Evolutionary conservation across 2,113 vertebrate species (phyloP).

Genomic region (Pedionomus torquatus): DNA sequence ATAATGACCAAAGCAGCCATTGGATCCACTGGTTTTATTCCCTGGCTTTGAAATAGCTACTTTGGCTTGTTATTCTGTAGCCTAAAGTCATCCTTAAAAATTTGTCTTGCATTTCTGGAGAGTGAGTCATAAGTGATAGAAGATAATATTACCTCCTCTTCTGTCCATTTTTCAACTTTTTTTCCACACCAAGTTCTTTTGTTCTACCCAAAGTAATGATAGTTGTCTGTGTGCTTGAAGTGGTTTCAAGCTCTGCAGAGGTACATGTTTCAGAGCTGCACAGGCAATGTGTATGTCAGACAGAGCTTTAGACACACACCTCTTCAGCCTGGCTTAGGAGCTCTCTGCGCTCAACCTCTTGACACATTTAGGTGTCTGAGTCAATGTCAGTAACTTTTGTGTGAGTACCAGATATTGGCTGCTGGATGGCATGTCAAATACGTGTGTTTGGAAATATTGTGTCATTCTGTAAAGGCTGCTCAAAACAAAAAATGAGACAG

Average conservation of each 20-base stretch:
- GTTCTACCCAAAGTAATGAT: not conserved
- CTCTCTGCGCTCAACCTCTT: not conserved
- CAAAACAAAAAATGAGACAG: not conserved
- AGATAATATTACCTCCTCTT: not conserved
- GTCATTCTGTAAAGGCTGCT: not conserved
- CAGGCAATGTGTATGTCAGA: not conserved
- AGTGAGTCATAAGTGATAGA: not conserved
- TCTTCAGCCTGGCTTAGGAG: not conserved
- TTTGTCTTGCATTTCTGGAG: not conserved
- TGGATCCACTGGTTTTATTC: not conserved
- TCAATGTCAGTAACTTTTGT: not conserved
- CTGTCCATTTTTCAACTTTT: not conserved
- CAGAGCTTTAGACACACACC: not conserved
- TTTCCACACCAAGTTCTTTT: not conserved
- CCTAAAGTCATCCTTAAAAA: not conserved
- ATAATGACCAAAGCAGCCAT: not conserved
- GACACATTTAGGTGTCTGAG: not conserved
- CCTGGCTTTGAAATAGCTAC: not conserved
- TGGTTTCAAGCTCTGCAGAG: not conserved
- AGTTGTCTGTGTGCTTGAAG: not conserved
- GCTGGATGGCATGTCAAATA: not conserved
- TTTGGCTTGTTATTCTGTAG: not conserved
- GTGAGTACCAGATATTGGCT: not conserved
- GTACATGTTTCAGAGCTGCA: not conserved
- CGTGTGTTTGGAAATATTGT: not conserved